Base-by-base conservation (phyloP, 2,888 invertebrate genomes). In the Agrypnus murinus region DNA sequence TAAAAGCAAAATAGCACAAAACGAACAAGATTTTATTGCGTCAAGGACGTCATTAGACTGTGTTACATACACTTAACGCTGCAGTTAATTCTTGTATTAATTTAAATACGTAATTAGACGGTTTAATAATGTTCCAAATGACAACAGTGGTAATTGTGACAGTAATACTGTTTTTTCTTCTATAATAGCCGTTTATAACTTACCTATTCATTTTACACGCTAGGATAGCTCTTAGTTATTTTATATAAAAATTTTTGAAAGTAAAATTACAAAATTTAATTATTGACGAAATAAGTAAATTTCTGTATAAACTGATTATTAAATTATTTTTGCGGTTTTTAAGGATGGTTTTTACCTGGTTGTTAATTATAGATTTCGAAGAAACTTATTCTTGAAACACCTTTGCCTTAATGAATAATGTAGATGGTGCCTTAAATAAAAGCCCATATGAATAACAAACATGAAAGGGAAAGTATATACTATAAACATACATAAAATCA, bases 371-470 rank as follows among this genome's bases (percentile, higher is more conserved):
- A 25, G 25, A 25, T 5, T 25, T 25, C 25, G 2, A 25, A 25
- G 25, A 34, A 15, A 15, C 1, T n/a, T 43, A 65, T 50, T 62
- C 64, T 65, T 65, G 25, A 17, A 45, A 50, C 66, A 43, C 58
- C 66, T 59, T 19, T 40, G 48, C 45, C 46, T 45, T 62, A 17
- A 36, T 50, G 50, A 64, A 50, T 50, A 50, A 64, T 53, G 64
- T 31, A 64, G 31, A 15, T 15, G 15, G 10, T 15, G 17, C 9
- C 48, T 12, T 40, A 14, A 50, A 63, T 50, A 63, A 25, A 15
- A 50, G 36, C 3, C 15, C 15, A 36, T 19, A 48, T 48, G 50
- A 63, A 63, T 63, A 32, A 31, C 59, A 45, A 60, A 60, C 31
- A 50, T 15, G 48, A 46, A 63, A 64, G 40, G 53, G 64, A 64